phyloP scores from a whole-genome alignment of 1,140 invertebrate species.

The Hesperophylax magnus region DNA sequence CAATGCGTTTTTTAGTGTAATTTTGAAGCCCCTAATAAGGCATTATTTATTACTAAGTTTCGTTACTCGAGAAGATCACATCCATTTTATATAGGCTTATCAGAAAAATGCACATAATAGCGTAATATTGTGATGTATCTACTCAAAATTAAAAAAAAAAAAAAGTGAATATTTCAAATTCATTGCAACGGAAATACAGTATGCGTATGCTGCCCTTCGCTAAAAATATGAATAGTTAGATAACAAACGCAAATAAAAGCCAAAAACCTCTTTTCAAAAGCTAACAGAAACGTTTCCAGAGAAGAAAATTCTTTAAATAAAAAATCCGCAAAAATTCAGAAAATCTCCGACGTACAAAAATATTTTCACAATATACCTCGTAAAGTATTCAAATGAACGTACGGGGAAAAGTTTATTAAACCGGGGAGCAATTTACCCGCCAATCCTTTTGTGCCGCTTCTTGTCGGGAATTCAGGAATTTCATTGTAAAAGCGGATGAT shows the following conservation, averaged over 20 bases:
- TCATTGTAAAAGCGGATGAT: conserved; percentile 51
- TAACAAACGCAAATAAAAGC: conserved; percentile 14
- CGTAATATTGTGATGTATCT: too few species aligned
- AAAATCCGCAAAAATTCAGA: conserved; percentile 47
- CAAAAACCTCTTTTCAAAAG: not conserved
- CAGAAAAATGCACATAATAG: too few species aligned
- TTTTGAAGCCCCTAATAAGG: too few species aligned
- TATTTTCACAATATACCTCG: conserved; percentile 58
- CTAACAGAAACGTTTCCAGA: conserved; percentile 11
- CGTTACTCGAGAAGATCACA: too few species aligned
- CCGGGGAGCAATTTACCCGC: conserved; percentile 55
- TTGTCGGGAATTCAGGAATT: conserved; percentile 55
- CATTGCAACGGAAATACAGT: too few species aligned
- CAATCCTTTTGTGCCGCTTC: conserved; percentile 55
- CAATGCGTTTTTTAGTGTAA: too few species aligned
- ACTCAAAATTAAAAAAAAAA: too few species aligned
- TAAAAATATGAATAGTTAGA: not conserved
- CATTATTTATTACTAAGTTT: too few species aligned
- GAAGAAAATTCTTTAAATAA: conserved; percentile 13
- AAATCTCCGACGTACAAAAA: conserved; percentile 56
- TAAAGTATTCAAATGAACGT: conserved; percentile 58
- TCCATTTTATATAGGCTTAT: too few species aligned
- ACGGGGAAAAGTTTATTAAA: conserved; percentile 58
- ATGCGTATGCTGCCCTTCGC: not conserved
- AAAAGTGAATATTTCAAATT: too few species aligned